Evolutionary conservation across 1,140 invertebrate species (phyloP).

Genomic region (Drosophila baimaii): DNA sequence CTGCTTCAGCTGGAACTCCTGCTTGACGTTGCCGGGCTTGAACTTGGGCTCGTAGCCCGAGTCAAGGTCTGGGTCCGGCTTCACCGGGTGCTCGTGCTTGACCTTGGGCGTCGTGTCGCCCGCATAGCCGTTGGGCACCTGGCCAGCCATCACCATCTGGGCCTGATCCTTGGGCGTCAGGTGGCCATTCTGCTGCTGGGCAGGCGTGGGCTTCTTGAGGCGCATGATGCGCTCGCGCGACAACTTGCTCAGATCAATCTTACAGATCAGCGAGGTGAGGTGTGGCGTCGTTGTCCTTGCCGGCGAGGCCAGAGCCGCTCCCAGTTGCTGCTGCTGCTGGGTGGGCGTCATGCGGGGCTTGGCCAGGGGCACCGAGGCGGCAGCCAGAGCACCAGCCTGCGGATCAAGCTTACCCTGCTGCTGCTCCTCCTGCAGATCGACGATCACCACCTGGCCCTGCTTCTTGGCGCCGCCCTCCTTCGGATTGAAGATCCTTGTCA

Average conservation of each 20-base stretch:
- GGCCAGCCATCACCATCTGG: not conserved
- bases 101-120: constrained; percentile 35
- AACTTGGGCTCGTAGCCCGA: constrained; percentile 65
- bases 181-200: constrained; percentile 72
- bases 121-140: constrained; percentile 36
- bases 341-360: constrained; percentile 67
- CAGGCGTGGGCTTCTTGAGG: constrained; percentile 47
- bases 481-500: constrained; percentile 88
- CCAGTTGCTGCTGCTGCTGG: constrained; percentile 57
- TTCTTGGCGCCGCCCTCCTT: constrained; percentile 86
- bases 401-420: constrained; percentile 55
- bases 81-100: constrained; percentile 76
- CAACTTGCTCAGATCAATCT: constrained; percentile 78
- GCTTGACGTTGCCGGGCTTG: constrained; percentile 59
- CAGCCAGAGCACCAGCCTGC: constrained; percentile 22
- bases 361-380: constrained; percentile 3
- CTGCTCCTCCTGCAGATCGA: constrained; percentile 79
- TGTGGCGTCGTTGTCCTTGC: constrained; percentile 64
- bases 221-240: constrained; percentile 51
- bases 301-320: constrained; percentile 61
- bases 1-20: constrained; percentile 68
- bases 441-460: constrained; percentile 84
- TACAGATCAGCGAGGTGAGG: constrained; percentile 75
- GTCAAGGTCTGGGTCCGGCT: constrained; percentile 75
- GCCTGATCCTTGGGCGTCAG: constrained; percentile 72